Evolutionary conservation across 2,113 vertebrate genomes (phyloP), one percentile per base, ranked within the genome.

Genomic region (Ptilonorhynchus violaceus): DNA sequence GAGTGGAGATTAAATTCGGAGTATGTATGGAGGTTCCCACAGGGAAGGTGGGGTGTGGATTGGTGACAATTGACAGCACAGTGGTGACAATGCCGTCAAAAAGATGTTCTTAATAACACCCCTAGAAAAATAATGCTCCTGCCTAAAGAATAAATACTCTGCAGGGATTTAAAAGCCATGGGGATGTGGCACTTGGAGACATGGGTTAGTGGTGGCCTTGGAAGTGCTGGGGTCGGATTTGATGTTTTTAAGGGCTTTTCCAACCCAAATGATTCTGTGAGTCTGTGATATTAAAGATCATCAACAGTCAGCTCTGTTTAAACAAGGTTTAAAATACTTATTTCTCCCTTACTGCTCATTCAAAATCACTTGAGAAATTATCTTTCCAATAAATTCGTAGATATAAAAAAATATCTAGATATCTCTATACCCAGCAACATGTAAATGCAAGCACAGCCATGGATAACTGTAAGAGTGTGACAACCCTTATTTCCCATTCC

Each of bases 11-110:
- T 7, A 82, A 49, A 53, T 82, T 55, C 3, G 9, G 37, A 52
- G 31, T 8, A 8, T 0, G 6, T 10, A 12, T 0, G 3, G 15
- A 72, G 42, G 50, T 30, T 37, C 55, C 64, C 35, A 24, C 11
- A 58, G 82, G 22, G 46, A 77, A 30, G 3, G 37, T 39, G 37
- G 17, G 12, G 49, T 0, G 47, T 3, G 58, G 37, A 10, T 7
- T 1, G 7, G 52, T 53, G 75, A 67, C 69, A 62, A 28, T 3
- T n/a, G 76, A 62, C 30, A 46, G 73, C 60, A 20, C 69, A 56
- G 75, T 0, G 2, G 70, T 9, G 20, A 75, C 75, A 91, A 30
- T 5, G 30, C 23, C 74, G 44, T 33, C 72, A 28, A 44, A 85
- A 56, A 14, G 35, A 37, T 31, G 53, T 6, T 70, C 66, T 20